Conservation (phyloP, 2,113 vertebrate species). For the Boleophthalmus pectinirostris region DNA sequence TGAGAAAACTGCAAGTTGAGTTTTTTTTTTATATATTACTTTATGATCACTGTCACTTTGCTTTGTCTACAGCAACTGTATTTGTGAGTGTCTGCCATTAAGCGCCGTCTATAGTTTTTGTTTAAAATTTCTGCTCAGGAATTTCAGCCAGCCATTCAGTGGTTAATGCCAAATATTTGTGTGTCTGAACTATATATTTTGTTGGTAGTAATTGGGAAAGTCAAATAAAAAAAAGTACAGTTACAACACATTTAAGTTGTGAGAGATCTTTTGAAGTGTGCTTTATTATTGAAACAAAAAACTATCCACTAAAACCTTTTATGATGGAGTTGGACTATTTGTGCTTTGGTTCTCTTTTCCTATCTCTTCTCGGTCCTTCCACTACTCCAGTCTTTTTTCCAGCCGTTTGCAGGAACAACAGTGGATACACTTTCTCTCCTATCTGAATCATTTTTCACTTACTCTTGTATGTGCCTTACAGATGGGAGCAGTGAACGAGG, state of each 20-base stretch:
- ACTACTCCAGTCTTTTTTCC: conserved; percentile 51
- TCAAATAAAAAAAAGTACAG: not conserved
- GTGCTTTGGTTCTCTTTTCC: conserved; percentile 12
- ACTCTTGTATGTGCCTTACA: conserved; percentile 67
- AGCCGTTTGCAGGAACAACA: conserved; percentile 52
- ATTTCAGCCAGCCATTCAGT: not conserved
- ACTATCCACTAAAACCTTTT: conserved; percentile 50
- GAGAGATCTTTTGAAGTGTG: not conserved
- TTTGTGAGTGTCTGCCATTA: not conserved
- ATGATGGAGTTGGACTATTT: conserved; percentile 26
- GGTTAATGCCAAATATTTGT: not conserved
- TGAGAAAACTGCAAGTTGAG: not conserved
- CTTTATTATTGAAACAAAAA: not conserved
- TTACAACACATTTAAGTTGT: conserved; percentile 3
- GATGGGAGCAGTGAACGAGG: conserved; percentile 95
- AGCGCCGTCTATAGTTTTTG: not conserved
- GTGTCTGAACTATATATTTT: conserved; percentile 1
- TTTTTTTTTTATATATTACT: not conserved
- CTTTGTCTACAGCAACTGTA: not conserved
- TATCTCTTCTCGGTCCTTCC: conserved; percentile 26
- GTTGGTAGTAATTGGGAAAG: conserved; percentile 31
- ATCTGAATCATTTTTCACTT: conserved; percentile 26
- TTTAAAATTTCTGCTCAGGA: not conserved
- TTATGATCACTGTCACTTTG: not conserved
- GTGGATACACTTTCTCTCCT: conserved; percentile 16